A percentile compares a stretch with the other conserved stretches of the same genome.
Conservation (phyloP, 2,797 vertebrate genomes). For the Falco naumanni region DNA sequence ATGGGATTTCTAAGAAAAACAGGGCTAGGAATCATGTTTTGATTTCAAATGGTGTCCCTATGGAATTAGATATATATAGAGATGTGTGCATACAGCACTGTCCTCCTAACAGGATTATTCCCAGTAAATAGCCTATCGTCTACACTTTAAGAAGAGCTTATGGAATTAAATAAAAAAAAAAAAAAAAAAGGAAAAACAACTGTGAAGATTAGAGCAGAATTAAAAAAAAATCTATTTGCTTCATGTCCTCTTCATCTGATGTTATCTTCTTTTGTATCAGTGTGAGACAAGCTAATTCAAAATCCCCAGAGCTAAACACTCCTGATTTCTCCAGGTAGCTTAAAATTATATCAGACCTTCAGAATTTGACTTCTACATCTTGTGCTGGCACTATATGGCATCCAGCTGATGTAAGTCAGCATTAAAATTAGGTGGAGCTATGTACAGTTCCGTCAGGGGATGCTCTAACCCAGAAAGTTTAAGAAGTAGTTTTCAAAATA, state of each 20-base stretch:
- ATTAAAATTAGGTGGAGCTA: constrained; percentile 8
- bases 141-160: neutral
- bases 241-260: neutral
- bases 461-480: constrained; percentile 27
- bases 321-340: neutral
- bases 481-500: constrained; percentile 24
- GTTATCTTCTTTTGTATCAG: neutral
- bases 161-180: neutral
- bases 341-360: neutral
- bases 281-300: neutral
- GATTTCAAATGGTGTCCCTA: neutral
- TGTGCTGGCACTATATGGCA: neutral
- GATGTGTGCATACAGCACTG: neutral
- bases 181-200: neutral
- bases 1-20: neutral
- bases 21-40: neutral
- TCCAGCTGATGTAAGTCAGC: neutral
- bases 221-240: neutral
- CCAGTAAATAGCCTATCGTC: neutral
- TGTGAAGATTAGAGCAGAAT: neutral
- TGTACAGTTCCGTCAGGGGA: neutral
- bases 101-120: constrained; percentile 2
- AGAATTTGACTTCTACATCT: neutral
- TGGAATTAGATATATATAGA: neutral
- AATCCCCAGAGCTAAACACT: neutral